Conservation (phyloP, 2,113 vertebrate genomes). For the Crotalus horridus region DNA sequence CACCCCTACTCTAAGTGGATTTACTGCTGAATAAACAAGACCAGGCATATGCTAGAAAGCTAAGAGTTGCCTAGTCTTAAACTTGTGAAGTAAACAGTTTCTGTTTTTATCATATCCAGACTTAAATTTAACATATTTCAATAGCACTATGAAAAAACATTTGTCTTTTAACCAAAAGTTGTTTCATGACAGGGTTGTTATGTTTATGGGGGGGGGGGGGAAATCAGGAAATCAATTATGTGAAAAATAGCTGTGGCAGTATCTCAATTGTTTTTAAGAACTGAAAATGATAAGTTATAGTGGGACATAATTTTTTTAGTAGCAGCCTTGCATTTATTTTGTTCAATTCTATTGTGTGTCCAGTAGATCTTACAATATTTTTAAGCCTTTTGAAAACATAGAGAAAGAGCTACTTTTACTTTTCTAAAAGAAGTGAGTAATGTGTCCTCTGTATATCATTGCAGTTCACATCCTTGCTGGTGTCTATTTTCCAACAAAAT, state of each 20-base stretch:
- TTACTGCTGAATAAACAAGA: background rate
- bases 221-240: background rate
- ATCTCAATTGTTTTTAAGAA: background rate
- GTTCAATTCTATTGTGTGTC: background rate
- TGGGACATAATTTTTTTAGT: background rate
- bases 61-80: background rate
- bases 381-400: background rate
- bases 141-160: background rate
- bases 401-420: background rate
- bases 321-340: background rate
- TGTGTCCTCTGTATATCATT: background rate
- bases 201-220: background rate
- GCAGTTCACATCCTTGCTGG: background rate
- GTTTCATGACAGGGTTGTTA: background rate
- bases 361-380: background rate
- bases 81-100: background rate
- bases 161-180: background rate
- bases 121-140: constrained; percentile 22
- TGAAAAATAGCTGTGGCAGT: background rate
- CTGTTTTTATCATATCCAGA: background rate
- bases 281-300: background rate
- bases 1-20: background rate
- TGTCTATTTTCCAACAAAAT: background rate
- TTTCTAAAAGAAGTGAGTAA: background rate
- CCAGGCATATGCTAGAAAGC: background rate